Base-by-base conservation (phyloP, 2,888 invertebrate genomes). In the Alviniconcha strummeri region DNA sequence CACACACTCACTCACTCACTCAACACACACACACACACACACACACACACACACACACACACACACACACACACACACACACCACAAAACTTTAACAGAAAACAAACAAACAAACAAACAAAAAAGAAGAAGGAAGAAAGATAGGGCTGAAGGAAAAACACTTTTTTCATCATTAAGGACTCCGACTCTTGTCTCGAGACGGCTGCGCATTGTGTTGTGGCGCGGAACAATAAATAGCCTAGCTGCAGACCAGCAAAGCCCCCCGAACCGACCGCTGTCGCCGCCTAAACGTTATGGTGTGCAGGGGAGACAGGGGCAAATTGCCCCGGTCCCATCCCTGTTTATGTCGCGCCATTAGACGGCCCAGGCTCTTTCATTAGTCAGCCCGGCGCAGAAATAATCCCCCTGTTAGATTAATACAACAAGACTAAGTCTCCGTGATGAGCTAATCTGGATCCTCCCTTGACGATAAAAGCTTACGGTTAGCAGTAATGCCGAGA, bases 281-380 rank as follows among this genome's bases (percentile, higher is more conserved):
- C 19, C 71, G 71, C 64, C 13, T 64, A 17, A 17, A 15, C 64
- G 64, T 64, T 17, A 11, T 17, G 64, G 64, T 64, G 64, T 11
- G 64, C 11, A 11, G 11, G 64, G 17, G 64, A 64, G 64, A 17
- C 17, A 17, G 64, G 64, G 17, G 64, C 64, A 60, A 60, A 60
- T 60, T 60, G 60, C 60, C 13, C 13, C 60, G 60, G 64, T 3
- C 71, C 13, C 17, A 19, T 71, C n/a, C 17, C 71, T 8, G 17
- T 71, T 71, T 71, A 71, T 71, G 71, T 19, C 71, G n/a, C n/a
- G 19, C 13, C 71, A 71, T 71, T 71, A 71, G 71, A 19, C 71
- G 71, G n/a, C 17, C 17, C n/a, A 9, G n/a, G 71, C 7, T 71
- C 71, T 17, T 19, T 71, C 19, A 71, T 60, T 60, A 71, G 71